Percentiles rank a stretch among this genome's conserved stretches.
These are phyloP conservation scores for Alligator mississippiensis DNA, from an alignment of 2,113 vertebrate species.

Conservation along the genomic window DNA sequence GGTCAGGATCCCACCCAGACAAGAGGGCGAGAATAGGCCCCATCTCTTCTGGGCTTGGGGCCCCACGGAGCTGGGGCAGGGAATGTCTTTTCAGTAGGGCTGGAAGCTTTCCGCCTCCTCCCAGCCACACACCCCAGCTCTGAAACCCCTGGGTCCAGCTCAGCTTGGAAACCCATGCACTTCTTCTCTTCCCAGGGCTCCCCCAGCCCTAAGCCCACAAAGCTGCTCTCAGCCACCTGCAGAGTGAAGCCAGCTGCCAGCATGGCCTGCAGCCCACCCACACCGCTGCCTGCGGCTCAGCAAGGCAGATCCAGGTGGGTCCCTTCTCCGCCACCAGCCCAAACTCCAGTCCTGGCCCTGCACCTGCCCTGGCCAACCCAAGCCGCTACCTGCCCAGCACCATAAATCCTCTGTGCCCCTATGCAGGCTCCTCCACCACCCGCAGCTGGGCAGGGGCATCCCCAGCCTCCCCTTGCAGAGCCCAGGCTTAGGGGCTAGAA, in stretches of 20 bases:
- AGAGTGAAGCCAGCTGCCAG: not conserved
- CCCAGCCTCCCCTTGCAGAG: rapidly evolving
- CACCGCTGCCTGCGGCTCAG: constrained; percentile 77
- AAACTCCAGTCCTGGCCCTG: constrained; percentile 66
- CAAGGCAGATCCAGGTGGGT: constrained; percentile 90
- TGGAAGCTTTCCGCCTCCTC: constrained; percentile 80
- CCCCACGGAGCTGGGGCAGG: constrained; percentile 77
- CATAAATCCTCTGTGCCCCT: rapidly evolving
- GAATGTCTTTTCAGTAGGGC: constrained; percentile 84
- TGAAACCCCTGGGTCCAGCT: not conserved
- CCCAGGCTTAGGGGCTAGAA: too few species aligned
- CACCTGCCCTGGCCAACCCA: rapidly evolving
- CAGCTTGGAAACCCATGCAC: rapidly evolving
- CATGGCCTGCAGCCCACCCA: not conserved
- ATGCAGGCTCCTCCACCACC: rapidly evolving
- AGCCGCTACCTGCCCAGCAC: not conserved
- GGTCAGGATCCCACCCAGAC: constrained; percentile 87
- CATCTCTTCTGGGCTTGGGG: constrained; percentile 79
- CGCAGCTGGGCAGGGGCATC: rapidly evolving
- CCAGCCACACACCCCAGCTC: constrained; percentile 66
- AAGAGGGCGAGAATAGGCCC: constrained; percentile 50
- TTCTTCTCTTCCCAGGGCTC: not conserved
- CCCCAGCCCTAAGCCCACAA: rapidly evolving
- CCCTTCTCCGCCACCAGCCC: constrained; percentile 84
- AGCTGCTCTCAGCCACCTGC: not conserved